Conservation (phyloP, 1,140 invertebrate species). For the Diorhabda sublineata region DNA sequence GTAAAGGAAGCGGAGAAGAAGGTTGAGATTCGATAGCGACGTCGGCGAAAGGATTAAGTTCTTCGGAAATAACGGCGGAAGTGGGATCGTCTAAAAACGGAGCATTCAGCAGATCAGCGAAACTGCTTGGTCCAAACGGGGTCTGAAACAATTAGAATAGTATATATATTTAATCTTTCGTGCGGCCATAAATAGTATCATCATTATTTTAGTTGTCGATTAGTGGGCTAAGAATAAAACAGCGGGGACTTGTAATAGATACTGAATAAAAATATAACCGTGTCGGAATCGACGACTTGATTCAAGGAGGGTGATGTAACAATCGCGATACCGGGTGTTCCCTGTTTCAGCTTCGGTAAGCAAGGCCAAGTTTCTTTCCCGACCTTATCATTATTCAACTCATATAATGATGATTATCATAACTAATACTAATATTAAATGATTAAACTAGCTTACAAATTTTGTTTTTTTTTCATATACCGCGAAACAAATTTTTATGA, state of each 20-base stretch:
- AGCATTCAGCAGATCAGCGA: conserved; percentile 59
- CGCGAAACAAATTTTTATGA: too few relatives aligned
- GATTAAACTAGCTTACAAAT: too few relatives aligned
- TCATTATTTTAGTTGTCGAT: background rate
- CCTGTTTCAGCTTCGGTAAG: background rate
- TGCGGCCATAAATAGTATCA: background rate
- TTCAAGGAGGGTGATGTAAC: background rate
- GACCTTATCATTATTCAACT: too few relatives aligned
- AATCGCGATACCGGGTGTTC: background rate
- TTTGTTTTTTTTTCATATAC: too few relatives aligned
- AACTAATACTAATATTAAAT: too few relatives aligned
- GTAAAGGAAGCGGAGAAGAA: conserved; percentile 58
- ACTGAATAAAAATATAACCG: conserved; percentile 1
- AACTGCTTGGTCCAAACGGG: conserved; percentile 60
- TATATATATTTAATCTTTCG: background rate
- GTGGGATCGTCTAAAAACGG: conserved; percentile 53
- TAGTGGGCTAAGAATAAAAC: background rate
- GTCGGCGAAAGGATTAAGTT: conserved; percentile 45
- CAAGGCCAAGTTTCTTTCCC: too few relatives aligned
- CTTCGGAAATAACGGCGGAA: conserved; percentile 39
- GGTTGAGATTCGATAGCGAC: conserved; percentile 41
- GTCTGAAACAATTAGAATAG: conserved; percentile 49
- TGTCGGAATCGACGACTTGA: background rate
- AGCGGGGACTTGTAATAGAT: background rate
- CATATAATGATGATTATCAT: too few relatives aligned